phyloP scores from a whole-genome alignment of 2,113 vertebrate genomes.

The Heloderma charlesbogerti region DNA sequence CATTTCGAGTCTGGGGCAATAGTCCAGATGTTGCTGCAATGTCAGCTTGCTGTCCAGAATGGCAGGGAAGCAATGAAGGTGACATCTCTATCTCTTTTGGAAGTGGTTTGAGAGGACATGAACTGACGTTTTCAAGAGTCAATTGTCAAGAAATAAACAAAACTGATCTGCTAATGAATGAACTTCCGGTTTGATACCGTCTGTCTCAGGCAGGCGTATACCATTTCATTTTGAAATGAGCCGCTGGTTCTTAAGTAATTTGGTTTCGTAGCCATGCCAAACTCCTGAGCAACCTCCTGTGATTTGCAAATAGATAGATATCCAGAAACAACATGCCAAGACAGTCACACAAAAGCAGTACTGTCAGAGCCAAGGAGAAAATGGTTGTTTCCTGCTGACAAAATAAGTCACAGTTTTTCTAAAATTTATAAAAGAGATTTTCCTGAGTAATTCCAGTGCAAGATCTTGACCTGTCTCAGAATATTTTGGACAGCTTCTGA shows the following conservation, averaged over 20 bases:
- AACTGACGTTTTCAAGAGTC: not conserved
- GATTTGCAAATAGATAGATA: not conserved
- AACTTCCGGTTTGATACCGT: not conserved
- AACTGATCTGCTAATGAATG: not conserved
- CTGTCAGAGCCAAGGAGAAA: not conserved
- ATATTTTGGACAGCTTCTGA: not conserved
- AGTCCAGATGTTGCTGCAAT: not conserved
- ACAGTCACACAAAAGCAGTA: not conserved
- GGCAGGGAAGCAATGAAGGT: not conserved
- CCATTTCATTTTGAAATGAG: not conserved
- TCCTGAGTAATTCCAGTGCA: conserved; percentile 13
- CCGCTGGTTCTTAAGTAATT: not conserved
- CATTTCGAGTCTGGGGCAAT: not conserved
- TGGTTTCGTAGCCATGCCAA: not conserved
- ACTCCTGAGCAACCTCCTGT: not conserved
- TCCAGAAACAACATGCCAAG: conserved; percentile 15
- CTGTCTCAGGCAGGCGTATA: not conserved
- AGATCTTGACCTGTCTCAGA: not conserved
- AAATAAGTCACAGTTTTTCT: conserved; percentile 1
- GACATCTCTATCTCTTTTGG: not conserved
- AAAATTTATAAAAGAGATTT: not conserved
- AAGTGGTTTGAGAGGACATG: not conserved
- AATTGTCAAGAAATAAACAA: not conserved
- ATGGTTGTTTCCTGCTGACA: not conserved
- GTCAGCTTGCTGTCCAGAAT: not conserved